Evolutionary conservation across 2,113 vertebrate species (phyloP).

Genomic region (Syngnathus typhle): DNA sequence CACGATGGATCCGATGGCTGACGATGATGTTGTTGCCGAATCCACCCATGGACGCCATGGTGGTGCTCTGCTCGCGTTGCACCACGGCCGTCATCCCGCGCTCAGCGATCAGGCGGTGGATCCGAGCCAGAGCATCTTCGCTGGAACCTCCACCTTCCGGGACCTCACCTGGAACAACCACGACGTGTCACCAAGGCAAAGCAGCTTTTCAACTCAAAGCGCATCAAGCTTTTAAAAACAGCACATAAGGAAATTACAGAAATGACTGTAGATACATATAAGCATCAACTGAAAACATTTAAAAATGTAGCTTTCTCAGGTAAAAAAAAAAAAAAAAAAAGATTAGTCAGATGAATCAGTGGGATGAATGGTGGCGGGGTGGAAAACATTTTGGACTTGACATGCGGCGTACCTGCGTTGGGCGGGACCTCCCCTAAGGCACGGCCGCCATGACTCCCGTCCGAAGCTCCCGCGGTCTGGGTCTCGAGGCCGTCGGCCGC

Average conservation of each 20-base stretch:
- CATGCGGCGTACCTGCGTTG: neutral
- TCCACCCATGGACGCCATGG: slow-evolving; percentile 97
- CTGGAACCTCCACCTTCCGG: slow-evolving; percentile 67
- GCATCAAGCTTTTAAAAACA: too few species aligned
- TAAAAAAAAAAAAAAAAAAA: too few species aligned
- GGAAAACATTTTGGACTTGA: too few species aligned
- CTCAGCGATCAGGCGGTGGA: slow-evolving; percentile 92
- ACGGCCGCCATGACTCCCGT: slow-evolving; percentile 18
- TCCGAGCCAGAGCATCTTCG: slow-evolving; percentile 88
- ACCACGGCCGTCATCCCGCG: slow-evolving; percentile 98
- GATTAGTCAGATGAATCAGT: too few species aligned
- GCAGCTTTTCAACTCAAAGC: too few species aligned
- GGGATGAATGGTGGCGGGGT: too few species aligned
- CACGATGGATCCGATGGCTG: slow-evolving; percentile 94
- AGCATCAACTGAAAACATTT: too few species aligned
- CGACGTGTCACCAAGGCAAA: neutral
- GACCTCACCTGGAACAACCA: neutral
- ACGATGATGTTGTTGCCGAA: slow-evolving; percentile 99
- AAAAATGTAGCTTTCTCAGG: too few species aligned
- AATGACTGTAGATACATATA: too few species aligned
- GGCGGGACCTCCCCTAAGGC: slow-evolving; percentile 29
- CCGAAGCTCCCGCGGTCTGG: slow-evolving; percentile 17
- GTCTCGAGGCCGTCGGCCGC: slow-evolving; percentile 19
- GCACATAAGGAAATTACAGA: too few species aligned
- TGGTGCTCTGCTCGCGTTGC: slow-evolving; percentile 97